Evolutionary conservation across 2,888 invertebrate genomes (phyloP).

Genomic region (Panorpa germanica): DNA sequence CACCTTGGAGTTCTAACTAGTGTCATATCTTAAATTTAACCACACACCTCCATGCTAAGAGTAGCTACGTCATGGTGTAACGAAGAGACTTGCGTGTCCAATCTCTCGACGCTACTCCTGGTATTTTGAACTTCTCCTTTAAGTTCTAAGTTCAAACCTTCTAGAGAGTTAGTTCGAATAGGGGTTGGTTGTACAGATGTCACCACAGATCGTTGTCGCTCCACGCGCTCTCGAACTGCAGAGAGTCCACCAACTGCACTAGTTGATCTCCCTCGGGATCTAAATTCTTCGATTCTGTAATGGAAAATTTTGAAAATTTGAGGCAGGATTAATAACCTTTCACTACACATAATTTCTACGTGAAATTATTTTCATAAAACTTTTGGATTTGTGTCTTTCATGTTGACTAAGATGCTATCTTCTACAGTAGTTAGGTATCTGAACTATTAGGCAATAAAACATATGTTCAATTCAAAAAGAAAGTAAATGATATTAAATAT

Average conservation of each 20-base stretch:
- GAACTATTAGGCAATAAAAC: too few relatives aligned
- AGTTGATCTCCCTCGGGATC: conserved; percentile 24
- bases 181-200: conserved; percentile 29
- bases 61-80: conserved; percentile 74
- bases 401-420: too few relatives aligned
- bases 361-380: too few relatives aligned
- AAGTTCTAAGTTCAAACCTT: conserved; percentile 36
- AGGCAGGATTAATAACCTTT: too few relatives aligned
- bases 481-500: too few relatives aligned
- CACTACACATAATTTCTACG: too few relatives aligned
- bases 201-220: conserved; percentile 43
- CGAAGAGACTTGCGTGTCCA: conserved; percentile 66
- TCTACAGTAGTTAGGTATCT: too few relatives aligned
- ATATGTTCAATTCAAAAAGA: too few relatives aligned
- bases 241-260: conserved; percentile 34
- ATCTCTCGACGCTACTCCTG: conserved; percentile 36
- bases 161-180: conserved; percentile 34
- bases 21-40: conserved; percentile 3
- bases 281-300: conserved; percentile 17
- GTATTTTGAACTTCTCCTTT: conserved; percentile 21
- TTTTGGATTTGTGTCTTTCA: too few relatives aligned
- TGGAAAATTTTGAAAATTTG: not conserved
- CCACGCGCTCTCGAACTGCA: conserved; percentile 41
- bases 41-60: conserved; percentile 56
- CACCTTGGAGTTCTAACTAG: not conserved